Base-by-base conservation (phyloP, 2,797 vertebrate species). In the Arnoldichthys spilopterus region DNA sequence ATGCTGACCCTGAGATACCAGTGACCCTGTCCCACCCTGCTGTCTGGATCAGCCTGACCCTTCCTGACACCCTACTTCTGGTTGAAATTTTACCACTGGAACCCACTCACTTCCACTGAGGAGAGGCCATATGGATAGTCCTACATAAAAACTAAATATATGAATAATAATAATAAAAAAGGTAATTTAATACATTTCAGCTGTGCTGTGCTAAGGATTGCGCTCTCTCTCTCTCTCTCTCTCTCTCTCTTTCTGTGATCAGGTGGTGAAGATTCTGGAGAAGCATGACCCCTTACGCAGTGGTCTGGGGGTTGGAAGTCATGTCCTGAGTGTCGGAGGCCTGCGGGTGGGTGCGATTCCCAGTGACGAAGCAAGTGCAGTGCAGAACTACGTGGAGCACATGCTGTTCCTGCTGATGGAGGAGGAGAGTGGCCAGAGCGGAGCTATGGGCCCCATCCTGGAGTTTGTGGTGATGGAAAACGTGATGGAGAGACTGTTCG, bases 361-460 rank as follows among this genome's bases (percentile, higher is more conserved):
- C 6, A 89, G 93, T 1, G 98, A 99, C 24, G 98, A 99, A 89
- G 96, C 97, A 45, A 99, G 91, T 12, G 96, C 97, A 0, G 98
- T 99, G 78, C 98, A 99, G 91, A 99, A 99, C 90, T 99, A 99
- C 0, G 97, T 99, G 81, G 98, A 99, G 73, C 96, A 99, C 87
- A 99, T 99, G 97, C 93, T 99, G 6, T 95, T 98, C 81, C 90
- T 99, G 83, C 85, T 99, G 63, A 98, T 98, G 79, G 97, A 98
- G 83, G 98, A 99, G 78, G 94, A 94, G 72, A 91, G 94, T 69
- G 96, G 95, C 2, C 94, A 95, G 89, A 94, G 87, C 0, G 94
- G 94, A 8, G 96, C 96, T 0, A 99, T 99, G 98, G 98, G 97
- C 32, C 95, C 97, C 74, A 99, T 99, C 85, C 90, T 99, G 92